Evolutionary conservation across 2,797 vertebrate genomes (phyloP), one percentile per base, ranked within the genome.

Genomic region (Lates japonicus): DNA sequence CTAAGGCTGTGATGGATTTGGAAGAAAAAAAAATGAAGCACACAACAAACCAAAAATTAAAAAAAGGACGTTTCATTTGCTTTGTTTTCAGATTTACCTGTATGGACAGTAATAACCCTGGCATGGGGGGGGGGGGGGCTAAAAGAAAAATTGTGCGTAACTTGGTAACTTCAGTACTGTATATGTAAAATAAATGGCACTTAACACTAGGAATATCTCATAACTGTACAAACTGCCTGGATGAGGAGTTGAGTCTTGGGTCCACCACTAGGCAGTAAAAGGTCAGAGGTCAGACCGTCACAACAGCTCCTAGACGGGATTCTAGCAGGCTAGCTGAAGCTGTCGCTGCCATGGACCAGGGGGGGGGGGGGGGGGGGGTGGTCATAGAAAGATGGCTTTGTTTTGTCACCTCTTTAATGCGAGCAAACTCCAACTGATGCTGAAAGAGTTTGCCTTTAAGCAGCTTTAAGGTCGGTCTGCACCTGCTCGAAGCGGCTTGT

Each of bases 111-210:
- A 87, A 82, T 72, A 86, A 85, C 88, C 81, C 85, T 78, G 74
- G 83, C 70, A 85, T 78, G 58, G 76, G 79, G 46, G 79, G 81
- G 64, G n/a, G n/a, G n/a, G 25, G 25, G 25, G 1, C 44, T 39
- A 66, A 90, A 87, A 85, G 57, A 76, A 86, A 83, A 83, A 76
- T 93, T 94, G 93, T 95, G 95, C 92, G 92, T 93, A 91, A 90
- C 92, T 93, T 89, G 91, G 87, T 93, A 90, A 93, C 91, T 94
- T 94, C 91, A 91, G 94, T 89, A 93, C 82, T 90, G 92, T 90
- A 88, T 90, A 91, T 89, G 88, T 91, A 93, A 94, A 93, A 95
- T 91, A 94, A 95, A 95, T 96, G 96, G 96, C 96, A 96, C 95
- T 94, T 95, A 93, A 95, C 92, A 95, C 94, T 93, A 94, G 86